phyloP scores from a whole-genome alignment of 2,888 invertebrate species.

The Cataglyphis altisquamis region DNA sequence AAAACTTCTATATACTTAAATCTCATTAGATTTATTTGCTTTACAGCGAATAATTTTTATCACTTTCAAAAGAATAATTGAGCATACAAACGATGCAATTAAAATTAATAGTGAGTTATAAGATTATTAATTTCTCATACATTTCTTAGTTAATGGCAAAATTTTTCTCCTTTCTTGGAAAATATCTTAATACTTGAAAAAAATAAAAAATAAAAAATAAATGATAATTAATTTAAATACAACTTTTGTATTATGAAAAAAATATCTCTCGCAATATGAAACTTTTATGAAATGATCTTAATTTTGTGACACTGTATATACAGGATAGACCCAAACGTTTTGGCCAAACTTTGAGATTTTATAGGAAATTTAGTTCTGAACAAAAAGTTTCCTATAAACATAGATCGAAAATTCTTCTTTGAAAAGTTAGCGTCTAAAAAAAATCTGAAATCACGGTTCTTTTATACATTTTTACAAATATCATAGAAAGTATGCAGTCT shows the following conservation, averaged over 20 bases:
- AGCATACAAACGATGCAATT: neutral
- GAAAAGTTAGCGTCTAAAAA: too few species aligned
- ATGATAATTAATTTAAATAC: neutral
- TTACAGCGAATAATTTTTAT: neutral
- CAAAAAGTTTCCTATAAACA: too few species aligned
- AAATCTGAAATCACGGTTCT: too few species aligned
- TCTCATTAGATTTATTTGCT: constrained; percentile 27
- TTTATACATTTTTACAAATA: too few species aligned
- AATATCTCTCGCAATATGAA: neutral
- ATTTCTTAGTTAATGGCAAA: neutral
- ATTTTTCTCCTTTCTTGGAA: neutral
- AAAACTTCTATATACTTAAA: constrained; percentile 24
- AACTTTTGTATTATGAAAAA: neutral
- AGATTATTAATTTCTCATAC: neutral
- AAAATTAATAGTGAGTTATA: neutral
- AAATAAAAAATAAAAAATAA: neutral
- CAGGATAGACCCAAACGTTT: too few species aligned
- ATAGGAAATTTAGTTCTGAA: too few species aligned
- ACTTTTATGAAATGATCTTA: neutral
- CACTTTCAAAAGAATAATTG: neutral
- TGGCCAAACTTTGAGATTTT: too few species aligned
- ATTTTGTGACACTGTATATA: neutral
- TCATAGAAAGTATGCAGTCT: too few species aligned
- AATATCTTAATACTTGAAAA: neutral
- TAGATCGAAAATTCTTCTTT: too few species aligned